phyloP scores from a whole-genome alignment of 2,888 invertebrate genomes.

The Mechanitis mazaeus region DNA sequence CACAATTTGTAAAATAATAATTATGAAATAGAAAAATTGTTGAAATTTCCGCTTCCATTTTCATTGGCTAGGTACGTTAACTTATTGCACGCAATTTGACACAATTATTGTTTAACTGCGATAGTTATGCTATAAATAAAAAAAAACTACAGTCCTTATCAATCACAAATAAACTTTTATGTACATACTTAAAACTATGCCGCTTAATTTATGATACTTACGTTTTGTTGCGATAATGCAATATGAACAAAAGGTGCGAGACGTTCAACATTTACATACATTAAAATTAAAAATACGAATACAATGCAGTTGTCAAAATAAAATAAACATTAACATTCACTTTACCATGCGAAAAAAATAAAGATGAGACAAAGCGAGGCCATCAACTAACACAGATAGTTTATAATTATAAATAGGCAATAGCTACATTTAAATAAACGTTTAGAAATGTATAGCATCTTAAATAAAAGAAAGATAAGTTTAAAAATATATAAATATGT shows the following conservation, averaged over 20 bases:
- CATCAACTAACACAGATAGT: conserved; percentile 24
- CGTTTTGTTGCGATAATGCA: conserved; percentile 30
- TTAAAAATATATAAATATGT: not conserved
- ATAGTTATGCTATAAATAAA: no score
- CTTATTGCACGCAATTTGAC: no score
- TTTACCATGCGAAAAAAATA: conserved; percentile 24
- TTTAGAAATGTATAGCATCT: not conserved
- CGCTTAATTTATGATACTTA: conserved; percentile 26
- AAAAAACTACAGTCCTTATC: conserved; percentile 1
- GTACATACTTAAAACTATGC: not conserved
- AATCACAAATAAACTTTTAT: conserved; percentile 10
- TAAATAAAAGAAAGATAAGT: not conserved
- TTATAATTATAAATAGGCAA: not conserved
- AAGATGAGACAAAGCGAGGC: conserved; percentile 26
- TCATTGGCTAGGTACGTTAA: no score
- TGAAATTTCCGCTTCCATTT: no score
- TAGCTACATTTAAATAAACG: not conserved
- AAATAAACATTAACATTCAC: conserved; percentile 7
- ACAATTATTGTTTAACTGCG: no score
- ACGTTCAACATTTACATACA: conserved; percentile 27
- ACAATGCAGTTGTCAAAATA: conserved; percentile 25
- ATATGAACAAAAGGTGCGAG: conserved; percentile 21
- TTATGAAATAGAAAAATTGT: no score
- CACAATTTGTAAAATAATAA: no score
- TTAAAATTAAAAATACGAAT: conserved; percentile 25